Evolutionary conservation across 2,113 vertebrate genomes (phyloP).

Genomic region (Pseudorhombus dupliciocellatus): DNA sequence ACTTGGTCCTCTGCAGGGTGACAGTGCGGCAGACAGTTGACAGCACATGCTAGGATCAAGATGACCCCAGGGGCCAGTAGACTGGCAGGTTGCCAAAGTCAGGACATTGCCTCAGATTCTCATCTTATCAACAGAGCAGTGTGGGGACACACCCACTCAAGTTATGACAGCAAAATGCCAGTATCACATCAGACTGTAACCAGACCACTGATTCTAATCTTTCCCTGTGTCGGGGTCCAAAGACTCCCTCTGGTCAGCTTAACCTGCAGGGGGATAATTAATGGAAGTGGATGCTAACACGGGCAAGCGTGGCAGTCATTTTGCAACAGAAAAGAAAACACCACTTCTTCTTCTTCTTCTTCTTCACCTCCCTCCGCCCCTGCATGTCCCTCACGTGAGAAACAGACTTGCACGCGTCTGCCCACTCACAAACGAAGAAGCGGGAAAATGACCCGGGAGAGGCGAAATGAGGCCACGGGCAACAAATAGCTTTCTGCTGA

Average conservation of each 20-base stretch:
- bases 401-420: constrained; percentile 9
- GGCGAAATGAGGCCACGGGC: constrained; percentile 10
- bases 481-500: constrained; percentile 19
- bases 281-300: not conserved
- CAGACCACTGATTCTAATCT: constrained; percentile 14
- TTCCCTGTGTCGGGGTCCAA: constrained; percentile 1
- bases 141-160: not conserved
- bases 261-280: not conserved
- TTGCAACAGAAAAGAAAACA: not conserved
- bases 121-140: constrained; percentile 11
- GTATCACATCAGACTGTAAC: not conserved
- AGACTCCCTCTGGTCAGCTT: constrained; percentile 23
- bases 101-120: constrained; percentile 18
- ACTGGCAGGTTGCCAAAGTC: constrained; percentile 16
- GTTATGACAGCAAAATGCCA: constrained; percentile 28
- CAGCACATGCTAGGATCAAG: constrained; percentile 41
- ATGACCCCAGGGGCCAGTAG: constrained; percentile 25
- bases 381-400: not conserved
- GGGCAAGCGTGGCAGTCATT: not conserved
- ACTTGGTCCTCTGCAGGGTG: constrained; percentile 14
- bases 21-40: not conserved
- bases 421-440: constrained; percentile 2
- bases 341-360: constrained; percentile 4
- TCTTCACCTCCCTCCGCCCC: constrained; percentile 3
- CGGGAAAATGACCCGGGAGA: constrained; percentile 20